These are phyloP conservation scores for Punctoribates punctum DNA, from an alignment of 2,888 invertebrate genomes.

Conservation along the genomic window DNA sequence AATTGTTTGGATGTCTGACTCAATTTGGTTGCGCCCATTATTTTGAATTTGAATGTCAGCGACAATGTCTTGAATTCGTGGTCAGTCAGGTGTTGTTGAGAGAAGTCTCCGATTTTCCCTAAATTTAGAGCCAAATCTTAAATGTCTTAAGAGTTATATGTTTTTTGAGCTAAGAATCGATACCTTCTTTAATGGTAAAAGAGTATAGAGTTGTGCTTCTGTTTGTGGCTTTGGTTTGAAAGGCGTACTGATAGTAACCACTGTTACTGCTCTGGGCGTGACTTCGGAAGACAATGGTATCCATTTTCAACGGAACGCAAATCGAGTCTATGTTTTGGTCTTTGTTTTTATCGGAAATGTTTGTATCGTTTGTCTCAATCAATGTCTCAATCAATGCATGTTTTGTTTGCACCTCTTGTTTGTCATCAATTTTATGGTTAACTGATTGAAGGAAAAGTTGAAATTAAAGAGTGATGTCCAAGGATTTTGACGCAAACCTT, in stretches of 20 bases:
- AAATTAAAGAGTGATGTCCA: neutral
- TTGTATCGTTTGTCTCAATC: neutral
- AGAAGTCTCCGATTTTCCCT: slow-evolving; percentile 43
- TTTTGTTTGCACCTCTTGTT: slow-evolving; percentile 4
- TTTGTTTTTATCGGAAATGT: neutral
- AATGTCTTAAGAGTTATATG: no score
- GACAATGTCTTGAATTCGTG: slow-evolving; percentile 49
- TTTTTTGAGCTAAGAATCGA: neutral
- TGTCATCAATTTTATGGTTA: neutral
- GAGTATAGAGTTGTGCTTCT: slow-evolving; percentile 44
- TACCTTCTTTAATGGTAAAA: slow-evolving; percentile 46
- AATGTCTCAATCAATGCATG: neutral
- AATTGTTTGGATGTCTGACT: slow-evolving; percentile 46
- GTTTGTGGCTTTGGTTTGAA: slow-evolving; percentile 43
- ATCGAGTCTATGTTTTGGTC: neutral
- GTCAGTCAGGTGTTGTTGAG: slow-evolving; percentile 44
- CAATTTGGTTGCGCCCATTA: slow-evolving; percentile 51
- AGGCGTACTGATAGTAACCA: slow-evolving; percentile 46
- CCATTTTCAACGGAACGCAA: slow-evolving; percentile 44
- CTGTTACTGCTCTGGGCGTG: slow-evolving; percentile 45
- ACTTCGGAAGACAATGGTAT: slow-evolving; percentile 45
- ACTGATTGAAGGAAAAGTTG: neutral
- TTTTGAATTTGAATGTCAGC: slow-evolving; percentile 49
- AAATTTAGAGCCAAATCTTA: no score
- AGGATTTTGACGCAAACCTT: neutral